Evolutionary conservation across 2,797 vertebrate species (phyloP).

Genomic region (Nannoperca australis): DNA sequence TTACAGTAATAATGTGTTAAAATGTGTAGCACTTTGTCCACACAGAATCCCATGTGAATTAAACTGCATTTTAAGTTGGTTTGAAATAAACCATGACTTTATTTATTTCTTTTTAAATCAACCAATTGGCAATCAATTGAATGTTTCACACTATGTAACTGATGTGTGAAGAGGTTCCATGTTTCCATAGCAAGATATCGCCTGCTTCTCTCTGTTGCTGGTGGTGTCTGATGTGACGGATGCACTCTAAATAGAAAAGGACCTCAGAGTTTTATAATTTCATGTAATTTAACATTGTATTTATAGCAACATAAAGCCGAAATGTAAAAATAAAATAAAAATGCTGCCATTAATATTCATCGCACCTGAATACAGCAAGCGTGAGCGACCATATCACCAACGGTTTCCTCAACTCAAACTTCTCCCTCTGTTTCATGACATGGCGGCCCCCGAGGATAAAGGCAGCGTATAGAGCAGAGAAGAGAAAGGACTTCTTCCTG

Average conservation of each 20-base stretch:
- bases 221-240: background rate
- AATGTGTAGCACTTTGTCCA: background rate
- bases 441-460: constrained; percentile 96
- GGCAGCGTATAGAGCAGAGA: constrained; percentile 95
- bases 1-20: background rate
- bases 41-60: background rate
- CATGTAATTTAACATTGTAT: background rate
- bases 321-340: background rate
- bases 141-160: background rate
- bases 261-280: background rate
- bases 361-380: constrained; percentile 97
- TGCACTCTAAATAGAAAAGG: background rate
- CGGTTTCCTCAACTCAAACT: constrained; percentile 98
- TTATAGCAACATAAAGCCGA: background rate
- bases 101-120: background rate
- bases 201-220: background rate
- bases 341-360: background rate
- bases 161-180: background rate
- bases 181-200: background rate
- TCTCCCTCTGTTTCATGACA: constrained; percentile 98
- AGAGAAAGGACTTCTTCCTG: constrained; percentile 99
- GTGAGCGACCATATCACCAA: constrained; percentile 98
- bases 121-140: background rate
- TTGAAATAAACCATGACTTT: background rate
- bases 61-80: background rate